Evolutionary conservation across 2,888 invertebrate species (phyloP), one percentile per base, ranked within the genome.

Genomic region (Trissolcus brochymenae): DNA sequence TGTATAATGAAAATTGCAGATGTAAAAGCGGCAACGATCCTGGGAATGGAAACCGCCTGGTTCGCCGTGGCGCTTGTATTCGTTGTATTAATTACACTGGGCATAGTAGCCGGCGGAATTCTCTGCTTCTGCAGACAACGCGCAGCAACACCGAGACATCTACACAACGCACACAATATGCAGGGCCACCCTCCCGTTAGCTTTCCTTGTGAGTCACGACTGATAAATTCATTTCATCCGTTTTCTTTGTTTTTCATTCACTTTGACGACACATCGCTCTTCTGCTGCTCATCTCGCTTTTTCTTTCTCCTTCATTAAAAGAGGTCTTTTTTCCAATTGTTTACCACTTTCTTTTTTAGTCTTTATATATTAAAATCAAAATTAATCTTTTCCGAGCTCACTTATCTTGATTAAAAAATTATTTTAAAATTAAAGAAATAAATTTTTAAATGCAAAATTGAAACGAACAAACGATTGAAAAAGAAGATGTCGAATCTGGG

Each of bases 71-170:
- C 93, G 83, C 93, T 94, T 62, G 94, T 94, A 79, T 93, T 93
- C 85, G 91, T 92, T 77, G 90, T 94, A 85, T 90, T 96, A 86
- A 91, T 94, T 82, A 90, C 94, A 86, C 92, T 94, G 83, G 93
- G 93, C 70, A 91, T 92, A 85, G 92, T 93, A 81, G 92, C 93
- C 71, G 93, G 93, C 81, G 91, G 94, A 75, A 93, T 94, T 80
- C 91, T 94, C 88, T 96, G 95, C 90, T 91, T 94, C 84, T 96
- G 95, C 89, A 92, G 94, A 76, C 92, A 94, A 83, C 92, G 92
- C 75, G 89, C 90, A 81, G 89, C 91, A 79, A 87, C 86, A 70
- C 88, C 88, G 53, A 84, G 89, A 78, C 88, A 87, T 75, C 83
- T 82, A 59, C 88, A 88, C 82, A 88, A 87, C 84, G 83, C 87